phyloP scores from a whole-genome alignment of 2,797 vertebrate species.

The Semotilus atromaculatus region DNA sequence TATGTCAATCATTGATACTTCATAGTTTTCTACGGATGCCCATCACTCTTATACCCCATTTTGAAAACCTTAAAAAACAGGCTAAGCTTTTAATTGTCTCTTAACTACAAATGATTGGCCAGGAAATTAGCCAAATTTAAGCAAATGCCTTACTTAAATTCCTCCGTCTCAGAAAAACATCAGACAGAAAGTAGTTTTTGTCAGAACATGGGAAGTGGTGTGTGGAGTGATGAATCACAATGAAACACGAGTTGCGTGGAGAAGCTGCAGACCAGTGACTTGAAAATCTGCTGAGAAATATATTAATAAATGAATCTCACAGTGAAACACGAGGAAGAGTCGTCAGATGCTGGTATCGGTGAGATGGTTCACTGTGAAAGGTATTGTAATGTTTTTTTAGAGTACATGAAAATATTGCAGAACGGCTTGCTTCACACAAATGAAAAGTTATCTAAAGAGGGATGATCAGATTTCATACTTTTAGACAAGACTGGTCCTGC shows the following conservation, averaged over 20 bases:
- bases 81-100: background rate
- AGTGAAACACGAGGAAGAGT: background rate
- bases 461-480: too few relatives aligned
- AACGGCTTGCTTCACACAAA: too few relatives aligned
- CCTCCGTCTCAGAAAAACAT: background rate
- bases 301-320: background rate
- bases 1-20: background rate
- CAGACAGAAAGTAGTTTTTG: background rate
- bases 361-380: too few relatives aligned
- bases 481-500: too few relatives aligned
- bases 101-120: background rate
- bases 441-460: too few relatives aligned
- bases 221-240: background rate
- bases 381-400: too few relatives aligned
- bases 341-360: too few relatives aligned
- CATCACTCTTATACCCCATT: background rate
- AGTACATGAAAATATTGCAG: too few relatives aligned
- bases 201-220: background rate
- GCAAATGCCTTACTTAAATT: background rate
- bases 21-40: too few relatives aligned
- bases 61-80: background rate
- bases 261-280: background rate
- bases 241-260: background rate
- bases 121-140: background rate
- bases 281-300: background rate